Conservation (phyloP, 2,113 vertebrate genomes). For the Poeciliopsis retropinna region DNA sequence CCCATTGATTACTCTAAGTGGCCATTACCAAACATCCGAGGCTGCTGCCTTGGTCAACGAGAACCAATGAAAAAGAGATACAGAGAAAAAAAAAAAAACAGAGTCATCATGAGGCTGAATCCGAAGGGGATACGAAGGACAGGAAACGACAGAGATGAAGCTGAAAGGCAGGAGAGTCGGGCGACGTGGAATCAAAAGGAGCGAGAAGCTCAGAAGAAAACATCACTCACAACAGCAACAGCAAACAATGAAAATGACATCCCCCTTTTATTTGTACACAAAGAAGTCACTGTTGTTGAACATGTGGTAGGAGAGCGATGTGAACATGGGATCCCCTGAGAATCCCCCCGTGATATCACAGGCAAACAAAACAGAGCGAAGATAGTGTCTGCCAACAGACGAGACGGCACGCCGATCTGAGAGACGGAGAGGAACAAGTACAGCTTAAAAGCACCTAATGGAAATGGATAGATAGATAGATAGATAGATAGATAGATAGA, state of each 20-base stretch:
- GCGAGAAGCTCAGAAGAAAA: slow-evolving; percentile 33
- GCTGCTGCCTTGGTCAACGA: slow-evolving; percentile 68
- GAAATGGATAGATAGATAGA: slow-evolving; percentile 5
- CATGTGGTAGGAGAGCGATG: slow-evolving; percentile 53
- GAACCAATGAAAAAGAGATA: slow-evolving; percentile 66
- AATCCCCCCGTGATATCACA: slow-evolving; percentile 45
- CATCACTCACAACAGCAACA: slow-evolving; percentile 37
- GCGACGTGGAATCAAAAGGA: slow-evolving; percentile 26
- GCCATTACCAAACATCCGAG: slow-evolving; percentile 81
- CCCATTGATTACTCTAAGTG: slow-evolving; percentile 85
- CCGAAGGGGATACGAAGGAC: slow-evolving; percentile 47
- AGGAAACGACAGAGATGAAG: slow-evolving; percentile 32
- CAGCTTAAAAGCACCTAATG: neutral
- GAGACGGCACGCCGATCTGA: neutral
- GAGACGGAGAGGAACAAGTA: neutral
- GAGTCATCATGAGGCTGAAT: slow-evolving; percentile 65
- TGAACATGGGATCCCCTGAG: slow-evolving; percentile 64
- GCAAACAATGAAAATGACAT: slow-evolving; percentile 56
- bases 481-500: no score
- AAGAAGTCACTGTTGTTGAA: slow-evolving; percentile 60
- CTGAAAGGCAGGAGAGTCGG: slow-evolving; percentile 25
- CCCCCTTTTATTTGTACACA: slow-evolving; percentile 56
- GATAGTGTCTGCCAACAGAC: slow-evolving; percentile 50
- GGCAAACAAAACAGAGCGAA: slow-evolving; percentile 53
- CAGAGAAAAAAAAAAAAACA: neutral